phyloP scores from a whole-genome alignment of 1,140 invertebrate species.

The Lasaia peninsularis region DNA sequence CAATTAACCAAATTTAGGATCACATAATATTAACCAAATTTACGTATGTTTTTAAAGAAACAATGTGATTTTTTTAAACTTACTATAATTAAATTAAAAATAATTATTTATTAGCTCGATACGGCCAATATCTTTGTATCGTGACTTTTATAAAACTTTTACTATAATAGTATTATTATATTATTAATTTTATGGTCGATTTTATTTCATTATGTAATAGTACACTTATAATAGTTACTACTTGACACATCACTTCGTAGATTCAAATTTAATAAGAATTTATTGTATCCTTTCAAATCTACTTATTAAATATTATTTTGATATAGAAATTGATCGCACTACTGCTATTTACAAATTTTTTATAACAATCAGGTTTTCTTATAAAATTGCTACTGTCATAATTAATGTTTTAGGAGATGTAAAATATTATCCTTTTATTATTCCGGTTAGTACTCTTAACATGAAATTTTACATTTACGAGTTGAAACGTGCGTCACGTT shows the following conservation, averaged over 20 bases:
- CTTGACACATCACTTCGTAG: conserved; percentile 1
- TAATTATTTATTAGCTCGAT: neutral
- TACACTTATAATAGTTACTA: conserved; percentile 1
- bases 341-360: conserved; percentile 1
- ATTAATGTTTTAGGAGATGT: neutral
- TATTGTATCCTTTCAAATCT: neutral
- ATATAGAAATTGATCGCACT: conserved; percentile 1
- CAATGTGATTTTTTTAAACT: too few relatives aligned
- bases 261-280: conserved; percentile 4
- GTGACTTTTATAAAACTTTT: neutral
- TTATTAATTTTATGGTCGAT: neutral
- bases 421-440: neutral
- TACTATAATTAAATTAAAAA: too few relatives aligned
- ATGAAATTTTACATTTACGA: too few relatives aligned
- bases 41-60: too few relatives aligned
- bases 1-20: too few relatives aligned
- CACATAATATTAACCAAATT: too few relatives aligned
- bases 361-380: neutral
- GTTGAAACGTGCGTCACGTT: too few relatives aligned
- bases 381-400: neutral
- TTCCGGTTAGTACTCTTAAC: too few relatives aligned
- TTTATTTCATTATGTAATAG: neutral
- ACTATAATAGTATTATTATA: neutral
- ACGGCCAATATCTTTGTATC: neutral
- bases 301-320: conserved; percentile 1